Base-by-base conservation (phyloP, 2,113 vertebrate species). In the Haliaeetus leucogaster region DNA sequence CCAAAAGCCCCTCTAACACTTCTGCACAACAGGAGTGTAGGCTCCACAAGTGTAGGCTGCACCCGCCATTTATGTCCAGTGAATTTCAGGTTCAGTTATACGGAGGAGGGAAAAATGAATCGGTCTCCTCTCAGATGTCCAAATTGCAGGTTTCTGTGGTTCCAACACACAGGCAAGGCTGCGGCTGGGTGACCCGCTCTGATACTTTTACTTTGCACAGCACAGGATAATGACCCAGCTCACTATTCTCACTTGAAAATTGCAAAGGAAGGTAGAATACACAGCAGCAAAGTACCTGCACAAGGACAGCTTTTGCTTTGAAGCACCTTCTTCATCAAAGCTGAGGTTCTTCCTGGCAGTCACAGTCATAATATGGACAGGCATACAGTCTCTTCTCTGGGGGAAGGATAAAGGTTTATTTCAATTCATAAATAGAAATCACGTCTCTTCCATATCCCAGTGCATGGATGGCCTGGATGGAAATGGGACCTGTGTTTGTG, bases 401-500 rank as follows among this genome's bases (percentile, higher is more conserved):
- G 25, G 5, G 8, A 58, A 50, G 26, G 20, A 18, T 13, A 71
- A 78, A 62, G 13, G 36, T 5, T 73, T 56, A 34, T 63, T 92
- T 86, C 34, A 61, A 18, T 59, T 45, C 34, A 17, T 34, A 16
- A 5, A 26, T 36, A 66, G 47, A 66, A 77, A 30, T 53, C 45
- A 29, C 19, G 26, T 86, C 22, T 91, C 42, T 87, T 83, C 62
- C 72, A 5, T 53, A 36, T 82, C 68, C 19, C 90, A 99, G 99
- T 99, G 99, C 22, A 20, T 76, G 18, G 99, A 99, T 1, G 98
- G 99, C 6, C 90, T 99, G 4, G 36, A 67, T 13, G 99, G 99
- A 87, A 99, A 99, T 0, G 99, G 99, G 4, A 98, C 98, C 0
- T 99, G 99, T 58, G 2, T 97, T 53, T 99, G 99, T 84, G 79